These are phyloP conservation scores for Platerodrilus igneus DNA, from an alignment of 2,888 invertebrate genomes.

Conservation along the genomic window DNA sequence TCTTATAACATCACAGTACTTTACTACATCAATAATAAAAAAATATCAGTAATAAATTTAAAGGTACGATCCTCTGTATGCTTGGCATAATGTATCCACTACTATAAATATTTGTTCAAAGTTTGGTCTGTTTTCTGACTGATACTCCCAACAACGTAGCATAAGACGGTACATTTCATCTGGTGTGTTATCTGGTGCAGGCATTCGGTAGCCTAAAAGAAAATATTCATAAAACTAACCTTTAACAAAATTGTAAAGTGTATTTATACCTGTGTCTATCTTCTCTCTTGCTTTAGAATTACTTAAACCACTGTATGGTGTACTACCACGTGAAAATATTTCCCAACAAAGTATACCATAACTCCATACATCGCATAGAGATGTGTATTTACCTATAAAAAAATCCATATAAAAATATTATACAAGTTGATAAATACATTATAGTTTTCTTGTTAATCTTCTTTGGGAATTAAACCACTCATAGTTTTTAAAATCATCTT, in stretches of 20 bases:
- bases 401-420: slow-evolving; percentile 3
- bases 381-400: slow-evolving; percentile 79
- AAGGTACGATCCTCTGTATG: slow-evolving; percentile 42
- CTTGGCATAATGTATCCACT: slow-evolving; percentile 59
- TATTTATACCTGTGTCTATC: slow-evolving; percentile 76
- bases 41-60: no score
- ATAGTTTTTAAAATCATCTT: no score
- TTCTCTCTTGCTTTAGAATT: slow-evolving; percentile 91
- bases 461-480: no score
- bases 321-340: slow-evolving; percentile 89
- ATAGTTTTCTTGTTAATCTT: no score
- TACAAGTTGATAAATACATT: no score
- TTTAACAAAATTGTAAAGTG: neutral
- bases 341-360: slow-evolving; percentile 96
- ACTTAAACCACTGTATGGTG: slow-evolving; percentile 90
- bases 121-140: slow-evolving; percentile 85
- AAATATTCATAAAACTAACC: neutral
- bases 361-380: slow-evolving; percentile 95
- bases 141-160: slow-evolving; percentile 91
- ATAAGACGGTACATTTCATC: slow-evolving; percentile 87
- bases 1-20: slow-evolving; percentile 18
- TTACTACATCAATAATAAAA: slow-evolving; percentile 2
- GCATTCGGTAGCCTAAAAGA: slow-evolving; percentile 84
- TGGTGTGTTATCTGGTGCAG: slow-evolving; percentile 82
- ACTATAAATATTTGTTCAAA: slow-evolving; percentile 82